A percentile compares a stretch with the other conserved stretches of the same genome.
Conservation (phyloP, 2,888 invertebrate species). For the Hydriomena furcata region DNA sequence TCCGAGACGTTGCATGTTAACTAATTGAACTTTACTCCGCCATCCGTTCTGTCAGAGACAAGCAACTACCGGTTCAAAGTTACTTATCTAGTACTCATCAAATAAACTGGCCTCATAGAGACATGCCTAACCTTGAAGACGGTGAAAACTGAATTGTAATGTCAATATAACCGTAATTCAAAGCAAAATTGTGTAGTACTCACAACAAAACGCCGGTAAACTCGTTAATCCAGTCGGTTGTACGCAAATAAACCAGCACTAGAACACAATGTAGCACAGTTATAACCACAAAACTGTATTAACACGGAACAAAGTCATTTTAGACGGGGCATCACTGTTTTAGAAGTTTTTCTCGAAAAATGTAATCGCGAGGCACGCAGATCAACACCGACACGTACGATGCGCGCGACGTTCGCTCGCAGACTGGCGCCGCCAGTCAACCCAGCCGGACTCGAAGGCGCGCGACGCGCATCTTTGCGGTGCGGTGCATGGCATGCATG, state of each 20-base stretch:
- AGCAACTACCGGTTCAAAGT: background rate
- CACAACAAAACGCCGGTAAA: constrained; percentile 48
- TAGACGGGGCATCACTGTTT: constrained; percentile 55
- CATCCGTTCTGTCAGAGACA: constrained; percentile 3
- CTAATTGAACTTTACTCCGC: constrained; percentile 22
- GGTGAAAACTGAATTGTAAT: background rate
- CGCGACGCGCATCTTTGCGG: too few species aligned
- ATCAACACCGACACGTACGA: constrained; percentile 34
- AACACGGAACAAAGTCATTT: constrained; percentile 59
- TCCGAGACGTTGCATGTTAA: constrained; percentile 1
- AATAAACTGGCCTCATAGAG: background rate
- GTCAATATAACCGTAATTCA: constrained; percentile 1
- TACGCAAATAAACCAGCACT: constrained; percentile 45
- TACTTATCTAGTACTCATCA: background rate
- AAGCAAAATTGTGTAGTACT: constrained; percentile 17
- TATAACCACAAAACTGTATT: constrained; percentile 52
- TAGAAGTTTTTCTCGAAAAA: constrained; percentile 50
- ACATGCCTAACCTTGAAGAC: constrained; percentile 22
- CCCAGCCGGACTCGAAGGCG: too few species aligned
- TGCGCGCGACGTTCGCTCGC: constrained; percentile 54
- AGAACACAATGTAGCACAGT: constrained; percentile 39
- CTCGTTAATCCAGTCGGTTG: constrained; percentile 61
- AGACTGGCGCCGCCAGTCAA: constrained; percentile 38
- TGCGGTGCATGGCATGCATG: too few species aligned
- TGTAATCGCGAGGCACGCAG: constrained; percentile 40